Evolutionary conservation across 2,113 vertebrate species (phyloP).

Genomic region (Athene noctua): DNA sequence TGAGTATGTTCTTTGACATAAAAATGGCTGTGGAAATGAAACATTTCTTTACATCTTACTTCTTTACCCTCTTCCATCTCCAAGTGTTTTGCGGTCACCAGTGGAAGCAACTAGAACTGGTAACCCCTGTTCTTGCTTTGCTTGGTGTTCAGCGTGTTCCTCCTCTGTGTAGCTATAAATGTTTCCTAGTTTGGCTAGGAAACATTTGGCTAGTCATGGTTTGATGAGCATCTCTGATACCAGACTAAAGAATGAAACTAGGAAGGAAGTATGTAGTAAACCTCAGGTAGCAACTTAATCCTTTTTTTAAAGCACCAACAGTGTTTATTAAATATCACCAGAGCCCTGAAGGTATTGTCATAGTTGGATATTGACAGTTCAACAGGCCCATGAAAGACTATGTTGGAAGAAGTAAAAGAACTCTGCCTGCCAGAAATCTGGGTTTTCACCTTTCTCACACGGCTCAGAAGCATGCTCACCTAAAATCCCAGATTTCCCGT

Average conservation of each 20-base stretch:
- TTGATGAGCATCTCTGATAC: rapidly evolving
- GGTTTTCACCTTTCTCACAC: not conserved
- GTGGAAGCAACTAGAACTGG: not conserved
- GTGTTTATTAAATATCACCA: rapidly evolving
- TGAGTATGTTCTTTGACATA: not conserved
- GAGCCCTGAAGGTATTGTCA: not conserved
- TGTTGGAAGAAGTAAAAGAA: not conserved
- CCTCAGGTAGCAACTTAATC: not conserved
- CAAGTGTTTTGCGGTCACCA: not conserved
- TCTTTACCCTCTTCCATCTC: not conserved
- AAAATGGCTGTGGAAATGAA: not conserved
- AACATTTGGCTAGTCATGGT: too few relatives aligned
- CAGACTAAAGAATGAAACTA: not conserved
- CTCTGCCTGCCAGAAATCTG: not conserved
- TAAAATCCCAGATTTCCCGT: not conserved
- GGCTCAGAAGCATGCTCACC: not conserved
- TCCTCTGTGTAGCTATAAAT: not conserved
- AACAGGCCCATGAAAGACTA: not conserved
- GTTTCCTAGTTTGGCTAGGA: not conserved
- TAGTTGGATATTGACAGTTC: not conserved
- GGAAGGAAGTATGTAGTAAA: not conserved
- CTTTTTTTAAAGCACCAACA: not conserved
- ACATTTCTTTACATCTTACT: rapidly evolving
- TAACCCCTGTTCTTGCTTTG: not conserved
- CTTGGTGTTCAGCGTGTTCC: not conserved